phyloP scores from a whole-genome alignment of 2,797 vertebrate species.

The Manis pentadactyla region DNA sequence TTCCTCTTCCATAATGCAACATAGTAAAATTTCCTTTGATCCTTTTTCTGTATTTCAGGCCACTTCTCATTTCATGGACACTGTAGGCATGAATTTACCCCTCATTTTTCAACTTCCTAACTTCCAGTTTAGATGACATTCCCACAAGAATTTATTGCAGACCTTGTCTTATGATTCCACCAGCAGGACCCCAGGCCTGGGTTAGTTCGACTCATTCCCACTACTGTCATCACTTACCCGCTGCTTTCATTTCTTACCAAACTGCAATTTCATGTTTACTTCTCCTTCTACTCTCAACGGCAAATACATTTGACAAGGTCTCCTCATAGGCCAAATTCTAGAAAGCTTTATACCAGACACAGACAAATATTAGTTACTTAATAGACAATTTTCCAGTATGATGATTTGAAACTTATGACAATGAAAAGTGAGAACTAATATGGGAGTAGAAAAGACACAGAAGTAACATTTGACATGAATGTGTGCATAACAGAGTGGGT shows the following conservation, averaged over 20 bases:
- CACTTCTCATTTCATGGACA: background rate
- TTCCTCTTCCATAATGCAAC: background rate
- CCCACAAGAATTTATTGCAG: background rate
- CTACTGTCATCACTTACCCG: too few relatives aligned
- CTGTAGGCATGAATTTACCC: background rate
- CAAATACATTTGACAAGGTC: background rate
- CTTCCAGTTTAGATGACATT: background rate
- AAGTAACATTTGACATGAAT: too few relatives aligned
- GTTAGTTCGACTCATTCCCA: background rate
- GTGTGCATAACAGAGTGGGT: too few relatives aligned
- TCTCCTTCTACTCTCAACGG: background rate
- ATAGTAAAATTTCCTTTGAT: background rate
- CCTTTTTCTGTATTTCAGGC: background rate
- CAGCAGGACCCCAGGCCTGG: background rate
- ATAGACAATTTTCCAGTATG: too few relatives aligned
- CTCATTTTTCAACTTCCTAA: background rate
- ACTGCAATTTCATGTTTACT: too few relatives aligned
- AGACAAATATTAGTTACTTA: too few relatives aligned
- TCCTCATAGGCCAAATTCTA: too few relatives aligned
- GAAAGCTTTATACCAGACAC: too few relatives aligned
- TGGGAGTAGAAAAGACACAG: too few relatives aligned
- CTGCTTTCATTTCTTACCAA: too few relatives aligned
- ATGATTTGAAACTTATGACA: too few relatives aligned
- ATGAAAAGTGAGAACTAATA: too few relatives aligned
- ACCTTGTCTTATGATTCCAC: background rate